Evolutionary conservation across 1,140 invertebrate genomes (phyloP), one percentile per base, ranked within the genome.

Genomic region (Aporrectodea caliginosa): DNA sequence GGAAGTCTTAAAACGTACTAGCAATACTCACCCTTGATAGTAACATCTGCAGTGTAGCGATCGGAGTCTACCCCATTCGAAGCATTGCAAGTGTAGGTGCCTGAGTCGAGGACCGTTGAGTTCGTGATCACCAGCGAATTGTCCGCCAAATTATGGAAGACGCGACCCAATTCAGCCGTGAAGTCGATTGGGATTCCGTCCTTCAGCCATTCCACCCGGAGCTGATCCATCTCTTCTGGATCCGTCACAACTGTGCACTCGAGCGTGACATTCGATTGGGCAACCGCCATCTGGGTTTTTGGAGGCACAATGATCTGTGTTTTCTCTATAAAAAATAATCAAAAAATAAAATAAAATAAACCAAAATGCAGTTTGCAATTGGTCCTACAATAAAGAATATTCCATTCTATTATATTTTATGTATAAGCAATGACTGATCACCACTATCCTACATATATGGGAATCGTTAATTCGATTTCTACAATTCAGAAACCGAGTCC

Each of bases 41-140:
- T 95, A 0, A 99, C 90, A 73, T 93, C 95, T 6, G 97, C 96
- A 81, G 92, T 90, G 0, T 94, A 93, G 1, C 90, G 90, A 0
- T 93, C 92, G 82, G 93, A 91, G 86, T 99, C 98, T 27, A 98
- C 89, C 2, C 93, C 91, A 0, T 97, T 99, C 69, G 90, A 91
- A 0, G 97, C 97, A n/a, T 97, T 91, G 89, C 98, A 99, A 0
- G 96, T 98, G 85, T 99, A 99, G 71, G 91, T 91, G 14, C 96
- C 97, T 1, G 97, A 97, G 89, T 98, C 96, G 75, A 96, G 88
- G 88, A 97, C 96, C 32, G 92, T 93, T 16, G 95, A 97, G 88
- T 97, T 96, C 2, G 93, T 93, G 77, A 99, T 97, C 12, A 93
- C 94, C 75, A 99, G 89, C 0, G 97, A 98, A 86, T 94, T 94